These are phyloP conservation scores for Clarias magur DNA, from an alignment of 2,113 vertebrate species.

Conservation along the genomic window DNA sequence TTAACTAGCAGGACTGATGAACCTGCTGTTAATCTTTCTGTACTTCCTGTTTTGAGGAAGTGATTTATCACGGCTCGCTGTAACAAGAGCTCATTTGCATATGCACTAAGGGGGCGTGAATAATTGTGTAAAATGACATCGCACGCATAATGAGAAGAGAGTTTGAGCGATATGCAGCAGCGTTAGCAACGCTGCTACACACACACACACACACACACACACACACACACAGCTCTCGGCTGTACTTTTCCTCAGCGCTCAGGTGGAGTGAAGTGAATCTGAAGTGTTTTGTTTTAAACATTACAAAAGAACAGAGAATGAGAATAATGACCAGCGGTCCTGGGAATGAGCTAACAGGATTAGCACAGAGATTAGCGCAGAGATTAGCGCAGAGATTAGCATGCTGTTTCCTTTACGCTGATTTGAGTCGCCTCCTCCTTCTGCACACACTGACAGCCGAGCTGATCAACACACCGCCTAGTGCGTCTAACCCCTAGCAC, in stretches of 20 bases:
- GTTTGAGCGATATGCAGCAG: neutral
- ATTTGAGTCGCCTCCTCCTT: constrained; percentile 1
- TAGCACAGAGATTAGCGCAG: neutral
- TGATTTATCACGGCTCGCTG: neutral
- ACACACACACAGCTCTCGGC: neutral
- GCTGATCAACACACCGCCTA: neutral
- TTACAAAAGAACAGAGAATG: neutral
- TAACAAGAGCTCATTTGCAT: constrained; percentile 1
- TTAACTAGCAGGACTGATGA: neutral
- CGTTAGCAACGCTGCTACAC: neutral
- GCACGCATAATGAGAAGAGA: neutral
- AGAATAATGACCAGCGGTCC: neutral
- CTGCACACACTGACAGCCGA: no score
- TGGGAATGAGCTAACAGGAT: constrained; percentile 27
- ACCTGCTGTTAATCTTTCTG: neutral
- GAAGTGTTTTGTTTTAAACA: neutral
- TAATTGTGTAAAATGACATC: neutral
- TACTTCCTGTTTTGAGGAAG: neutral
- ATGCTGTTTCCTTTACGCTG: neutral
- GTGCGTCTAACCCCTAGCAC: neutral
- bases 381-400: neutral
- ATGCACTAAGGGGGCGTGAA: neutral
- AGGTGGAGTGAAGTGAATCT: neutral
- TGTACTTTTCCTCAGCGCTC: neutral
- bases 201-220: constrained; percentile 1